Evolutionary conservation across 2,888 invertebrate species (phyloP), one percentile per base, ranked within the genome.

Genomic region (Adelphocoris suturalis): DNA sequence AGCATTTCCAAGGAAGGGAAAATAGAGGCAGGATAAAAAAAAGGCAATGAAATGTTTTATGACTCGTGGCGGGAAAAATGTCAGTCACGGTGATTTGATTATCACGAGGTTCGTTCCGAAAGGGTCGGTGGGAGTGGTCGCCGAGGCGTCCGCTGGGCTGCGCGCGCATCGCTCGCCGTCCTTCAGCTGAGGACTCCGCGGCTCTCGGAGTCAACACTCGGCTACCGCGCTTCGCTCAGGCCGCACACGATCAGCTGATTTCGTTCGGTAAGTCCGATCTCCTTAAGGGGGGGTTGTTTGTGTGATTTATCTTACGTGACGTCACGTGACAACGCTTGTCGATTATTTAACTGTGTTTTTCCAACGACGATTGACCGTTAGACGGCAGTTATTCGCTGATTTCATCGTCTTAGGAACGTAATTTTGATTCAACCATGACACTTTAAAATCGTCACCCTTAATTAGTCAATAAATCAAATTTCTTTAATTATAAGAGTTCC

Each of bases 61-160:
- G 90, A 84, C 85, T 90, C 90, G 61, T 90, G 76, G 91, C 91
- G 90, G 89, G 89, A 89, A 91, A 90, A 90, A 90, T 90, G 90
- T 90, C 91, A 90, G 78, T 68, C 87, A 87, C 76, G 27, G 78
- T 88, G 88, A 88, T 88, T 88, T 88, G 88, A 88, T 88, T 88
- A 88, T 88, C 88, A 88, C 88, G 88, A 88, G 88, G 78, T 37
- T 37, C 37, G 37, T 2, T 80, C 47, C 55, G 52, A 48, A 78
- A 76, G 87, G 87, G 68, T 46, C 86, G 9, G 78, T 7, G 27
- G 28, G 46, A 47, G 86, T 11, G 68, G 75, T 28, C 37, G 46
- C 47, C 28, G 61, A 57, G 61, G 61, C 9, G 76, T 23, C 23
- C 80, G 47, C 85, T 9, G 78, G 76, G 47, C 23, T 88, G 90